Conservation (phyloP, 2,797 vertebrate species). For the Salarias fasciatus region DNA sequence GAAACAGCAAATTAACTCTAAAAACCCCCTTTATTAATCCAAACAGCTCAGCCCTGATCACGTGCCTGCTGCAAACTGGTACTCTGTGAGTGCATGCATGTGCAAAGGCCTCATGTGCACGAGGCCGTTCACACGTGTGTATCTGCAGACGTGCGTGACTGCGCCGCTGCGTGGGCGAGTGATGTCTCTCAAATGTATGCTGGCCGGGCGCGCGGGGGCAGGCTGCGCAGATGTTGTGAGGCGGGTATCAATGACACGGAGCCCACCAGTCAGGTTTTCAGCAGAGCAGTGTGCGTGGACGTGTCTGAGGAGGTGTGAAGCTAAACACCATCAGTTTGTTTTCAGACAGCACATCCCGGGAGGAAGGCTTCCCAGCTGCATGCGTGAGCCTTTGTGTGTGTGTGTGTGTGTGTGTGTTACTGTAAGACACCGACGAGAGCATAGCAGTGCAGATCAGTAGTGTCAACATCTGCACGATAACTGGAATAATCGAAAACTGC, state of each 20-base stretch:
- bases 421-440: constrained; percentile 13
- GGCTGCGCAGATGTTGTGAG: constrained; percentile 60
- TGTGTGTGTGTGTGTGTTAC: constrained; percentile 21
- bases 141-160: constrained; percentile 8
- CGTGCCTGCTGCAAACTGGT: not conserved
- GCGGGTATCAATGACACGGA: constrained; percentile 47
- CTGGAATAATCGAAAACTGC: constrained; percentile 32
- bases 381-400: constrained; percentile 15
- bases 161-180: constrained; percentile 23
- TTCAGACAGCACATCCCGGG: constrained; percentile 59
- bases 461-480: constrained; percentile 39
- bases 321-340: constrained; percentile 69
- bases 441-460: constrained; percentile 24
- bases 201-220: constrained; percentile 30
- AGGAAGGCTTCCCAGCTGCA: constrained; percentile 56
- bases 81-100: not conserved
- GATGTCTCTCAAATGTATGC: constrained; percentile 28
- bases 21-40: constrained; percentile 10
- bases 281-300: constrained; percentile 57
- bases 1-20: constrained; percentile 18
- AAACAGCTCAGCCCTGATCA: constrained; percentile 12
- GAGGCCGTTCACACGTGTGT: not conserved
- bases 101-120: not conserved
- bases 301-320: constrained; percentile 67
- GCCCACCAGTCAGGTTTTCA: constrained; percentile 64